Base-by-base conservation (phyloP, 2,888 invertebrate genomes). In the Drosophila helvetica region DNA sequence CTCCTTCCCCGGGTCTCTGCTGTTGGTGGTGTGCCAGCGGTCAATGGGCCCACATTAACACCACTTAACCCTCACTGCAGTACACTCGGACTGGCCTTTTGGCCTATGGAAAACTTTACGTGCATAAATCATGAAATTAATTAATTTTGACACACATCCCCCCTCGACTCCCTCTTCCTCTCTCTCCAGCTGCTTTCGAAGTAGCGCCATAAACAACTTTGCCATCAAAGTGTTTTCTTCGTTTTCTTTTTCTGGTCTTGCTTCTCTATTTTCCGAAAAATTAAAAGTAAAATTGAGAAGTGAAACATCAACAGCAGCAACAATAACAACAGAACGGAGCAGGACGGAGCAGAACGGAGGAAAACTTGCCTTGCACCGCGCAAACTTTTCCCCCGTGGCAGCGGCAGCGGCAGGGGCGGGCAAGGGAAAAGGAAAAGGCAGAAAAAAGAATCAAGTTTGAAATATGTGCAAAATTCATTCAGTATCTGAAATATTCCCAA, bases 71-170 rank as follows among this genome's bases (percentile, higher is more conserved):
- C 50, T 48, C 48, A 69, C 33, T 69, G 66, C 45, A 70, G 19
- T 51, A 38, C 2, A 42, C 38, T 38, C 38, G 38, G 2, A n/a
- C 38, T n/a, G n/a, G 15, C n/a, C 60, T 55, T 63, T 30, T 33
- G 10, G 38, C 27, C 42, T 48, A 56, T 62, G 66, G 43, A 58
- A 61, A 62, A 54, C 64, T 87, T 89, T 89, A 88, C 77, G 79
- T 84, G 83, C 91, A 91, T 91, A 91, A 91, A 91, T 91, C 91
- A 91, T 80, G 90, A 91, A 91, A 91, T 91, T 91, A 91, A 91
- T 91, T 91, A 91, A 91, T 90, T 91, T 90, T 91, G 92, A 91
- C 91, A 91, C 79, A 90, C 79, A 90, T 89, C 86, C 83, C 87
- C 50, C 59, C 52, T 50, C 25, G 27, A 18, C 7, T 53, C 64